Evolutionary conservation across 2,888 invertebrate species (phyloP).

Genomic region (Pseudanteris insignis): DNA sequence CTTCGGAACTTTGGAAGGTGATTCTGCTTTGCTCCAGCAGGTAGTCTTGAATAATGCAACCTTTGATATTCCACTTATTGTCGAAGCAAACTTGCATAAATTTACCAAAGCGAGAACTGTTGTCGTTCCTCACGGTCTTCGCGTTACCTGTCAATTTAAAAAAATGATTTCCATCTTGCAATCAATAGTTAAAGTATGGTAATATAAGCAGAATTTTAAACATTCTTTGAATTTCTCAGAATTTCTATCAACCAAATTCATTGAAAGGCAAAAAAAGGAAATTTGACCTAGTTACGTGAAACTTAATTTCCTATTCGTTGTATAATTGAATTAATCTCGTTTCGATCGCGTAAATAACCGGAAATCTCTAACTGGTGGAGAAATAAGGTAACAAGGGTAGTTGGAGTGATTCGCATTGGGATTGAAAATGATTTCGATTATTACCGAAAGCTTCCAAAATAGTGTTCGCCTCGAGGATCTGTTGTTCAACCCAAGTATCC

Average conservation of each 20-base stretch:
- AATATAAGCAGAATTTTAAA: too few species aligned
- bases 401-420: too few species aligned
- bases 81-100: constrained; percentile 95
- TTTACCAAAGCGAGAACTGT: constrained; percentile 93
- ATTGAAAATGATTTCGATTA: too few species aligned
- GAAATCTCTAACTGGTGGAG: not conserved
- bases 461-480: constrained; percentile 92
- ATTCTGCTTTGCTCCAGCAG: constrained; percentile 89
- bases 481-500: constrained; percentile 94
- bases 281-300: not conserved
- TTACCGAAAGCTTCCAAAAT: constrained; percentile 92
- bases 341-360: constrained; percentile 10
- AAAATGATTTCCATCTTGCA: too few species aligned
- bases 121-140: constrained; percentile 92
- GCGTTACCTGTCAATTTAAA: constrained; percentile 95
- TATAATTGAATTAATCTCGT: constrained; percentile 11
- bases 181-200: too few species aligned
- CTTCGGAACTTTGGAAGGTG: constrained; percentile 86
- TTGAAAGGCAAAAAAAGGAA: too few species aligned
- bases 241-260: too few species aligned
- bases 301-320: constrained; percentile 4
- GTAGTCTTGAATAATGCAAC: constrained; percentile 91
- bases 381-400: too few species aligned
- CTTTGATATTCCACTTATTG: constrained; percentile 86
- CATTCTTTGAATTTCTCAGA: too few species aligned